Conservation (phyloP, 2,888 invertebrate genomes). For the Priocnemis perturbator region DNA sequence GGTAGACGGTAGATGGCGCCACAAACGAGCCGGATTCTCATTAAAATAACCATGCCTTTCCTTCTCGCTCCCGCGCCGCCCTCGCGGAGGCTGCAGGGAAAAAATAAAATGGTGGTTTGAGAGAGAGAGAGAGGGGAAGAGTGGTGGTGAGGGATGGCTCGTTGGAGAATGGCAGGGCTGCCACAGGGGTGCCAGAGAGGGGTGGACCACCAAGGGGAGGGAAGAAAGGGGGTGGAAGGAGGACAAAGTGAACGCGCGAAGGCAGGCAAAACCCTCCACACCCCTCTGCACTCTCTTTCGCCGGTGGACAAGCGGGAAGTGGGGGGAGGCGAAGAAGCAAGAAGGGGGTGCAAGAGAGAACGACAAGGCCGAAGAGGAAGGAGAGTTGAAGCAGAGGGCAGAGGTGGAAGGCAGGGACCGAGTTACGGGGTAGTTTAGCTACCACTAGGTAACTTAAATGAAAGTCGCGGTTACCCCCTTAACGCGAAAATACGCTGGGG, state of each 20-base stretch:
- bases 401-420: constrained; percentile 32
- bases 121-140: constrained; percentile 15
- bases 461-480: constrained; percentile 62
- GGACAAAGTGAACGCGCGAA: constrained; percentile 46
- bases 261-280: constrained; percentile 23
- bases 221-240: no score
- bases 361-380: constrained; percentile 9
- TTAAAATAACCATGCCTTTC: constrained; percentile 71
- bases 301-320: constrained; percentile 2
- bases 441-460: constrained; percentile 66
- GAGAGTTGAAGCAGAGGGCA: constrained; percentile 7
- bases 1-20: constrained; percentile 54
- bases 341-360: constrained; percentile 21
- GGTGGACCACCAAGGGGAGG: constrained; percentile 20
- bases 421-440: constrained; percentile 62
- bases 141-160: no score
- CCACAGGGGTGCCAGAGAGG: constrained; percentile 22
- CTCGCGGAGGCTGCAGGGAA: constrained; percentile 10
- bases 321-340: constrained; percentile 21
- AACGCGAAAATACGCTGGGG: constrained; percentile 63
- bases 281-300: constrained; percentile 7
- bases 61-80: constrained; percentile 34
- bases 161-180: no score
- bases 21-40: constrained; percentile 73
- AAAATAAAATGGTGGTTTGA: constrained; percentile 20